Conservation (phyloP, 2,113 vertebrate species). For the Laticauda colubrina region DNA sequence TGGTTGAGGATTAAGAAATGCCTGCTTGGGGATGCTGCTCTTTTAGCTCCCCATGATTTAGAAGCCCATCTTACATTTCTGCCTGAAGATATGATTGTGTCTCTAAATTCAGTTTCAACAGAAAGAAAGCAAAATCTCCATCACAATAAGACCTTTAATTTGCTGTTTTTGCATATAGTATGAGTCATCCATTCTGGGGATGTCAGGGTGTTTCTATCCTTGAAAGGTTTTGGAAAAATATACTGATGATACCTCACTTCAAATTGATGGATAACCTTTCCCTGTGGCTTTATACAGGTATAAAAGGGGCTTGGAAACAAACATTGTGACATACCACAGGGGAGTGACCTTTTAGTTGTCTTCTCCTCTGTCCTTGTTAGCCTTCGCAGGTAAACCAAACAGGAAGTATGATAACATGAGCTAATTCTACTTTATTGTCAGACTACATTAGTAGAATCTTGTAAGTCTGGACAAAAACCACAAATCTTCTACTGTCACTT, state of each 20-base stretch:
- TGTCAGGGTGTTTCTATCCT: not conserved
- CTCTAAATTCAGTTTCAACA: not conserved
- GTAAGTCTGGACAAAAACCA: no score
- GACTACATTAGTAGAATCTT: not conserved
- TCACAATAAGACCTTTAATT: not conserved
- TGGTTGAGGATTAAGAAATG: not conserved
- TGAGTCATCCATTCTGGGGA: not conserved
- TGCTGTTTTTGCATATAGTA: not conserved
- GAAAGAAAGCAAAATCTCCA: not conserved
- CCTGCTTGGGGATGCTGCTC: not conserved
- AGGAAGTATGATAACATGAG: not conserved
- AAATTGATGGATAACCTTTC: not conserved
- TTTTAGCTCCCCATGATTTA: not conserved
- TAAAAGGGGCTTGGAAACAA: not conserved
- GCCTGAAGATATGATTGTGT: not conserved
- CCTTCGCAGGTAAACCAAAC: not conserved
- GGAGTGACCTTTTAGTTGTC: not conserved
- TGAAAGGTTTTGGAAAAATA: not conserved
- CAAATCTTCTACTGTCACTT: no score
- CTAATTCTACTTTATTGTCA: not conserved
- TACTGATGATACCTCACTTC: not conserved
- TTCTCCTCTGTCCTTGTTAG: not conserved
- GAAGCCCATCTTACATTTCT: not conserved
- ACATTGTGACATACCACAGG: not conserved
- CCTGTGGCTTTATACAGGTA: not conserved